Evolutionary conservation across 2,888 invertebrate genomes (phyloP), one percentile per base, ranked within the genome.

Genomic region (Andrena bicolor): DNA sequence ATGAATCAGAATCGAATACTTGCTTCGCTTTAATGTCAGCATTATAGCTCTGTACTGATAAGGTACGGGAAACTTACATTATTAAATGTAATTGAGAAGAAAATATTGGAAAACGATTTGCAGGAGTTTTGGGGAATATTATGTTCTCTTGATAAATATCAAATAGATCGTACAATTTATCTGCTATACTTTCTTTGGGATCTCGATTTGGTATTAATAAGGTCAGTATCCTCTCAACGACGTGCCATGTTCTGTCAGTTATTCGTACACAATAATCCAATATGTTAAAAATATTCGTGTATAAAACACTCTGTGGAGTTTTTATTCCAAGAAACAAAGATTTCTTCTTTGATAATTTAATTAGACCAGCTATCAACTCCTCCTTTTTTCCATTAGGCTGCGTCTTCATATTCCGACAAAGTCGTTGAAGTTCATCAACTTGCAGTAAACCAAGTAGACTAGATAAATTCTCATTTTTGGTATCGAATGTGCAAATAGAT

Each of bases 31-130:
- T 26, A 56, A 20, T 56, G 13, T 3, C 23, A 26, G 20, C 8
- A 51, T 51, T 20, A 56, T 10, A 56, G 10, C 23, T 23, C 20
- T 10, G 53, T 16, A 23, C 2, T 16, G 10, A 13, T 0, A 16
- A 58, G 48, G 30, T 41, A 56, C 56, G 23, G n/a, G 64, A n/a
- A 35, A 83, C 84, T 48, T 84, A 92, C 93, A 73, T 60, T 3
- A 87, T 41, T 49, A 94, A 82, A 80, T 93, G 91, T 26, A 71
- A 60, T 30, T 87, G 85, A 64, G 84, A 85, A 30, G 87, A 64
- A 74, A 94, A 94, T 28, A 94, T 85, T 41, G 94, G 94, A 77
- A 88, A 92, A 30, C 83, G 80, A 76, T 87, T 68, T 5, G 48
- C 58, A 0, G 85, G 76, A 35, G 85, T 68, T n/a, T 66, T 70